Percentiles rank a stretch among this genome's conserved stretches.
Conservation (phyloP, 2,113 vertebrate species). For the Spilogale gracilis region DNA sequence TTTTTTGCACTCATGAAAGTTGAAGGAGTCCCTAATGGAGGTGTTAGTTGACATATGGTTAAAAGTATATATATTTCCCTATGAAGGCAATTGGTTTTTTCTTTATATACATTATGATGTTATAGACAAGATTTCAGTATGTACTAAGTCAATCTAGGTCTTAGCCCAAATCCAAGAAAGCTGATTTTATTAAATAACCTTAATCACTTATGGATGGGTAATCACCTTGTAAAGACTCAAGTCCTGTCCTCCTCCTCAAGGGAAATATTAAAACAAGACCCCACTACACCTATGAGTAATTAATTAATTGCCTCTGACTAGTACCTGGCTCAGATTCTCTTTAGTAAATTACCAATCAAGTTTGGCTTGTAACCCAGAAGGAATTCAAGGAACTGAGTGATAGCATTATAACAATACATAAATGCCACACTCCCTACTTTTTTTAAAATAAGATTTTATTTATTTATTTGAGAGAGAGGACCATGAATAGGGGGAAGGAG, state of each 20-base stretch:
- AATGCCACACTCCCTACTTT: neutral
- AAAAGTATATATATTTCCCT: neutral
- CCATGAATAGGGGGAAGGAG: no score
- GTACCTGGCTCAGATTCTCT: neutral
- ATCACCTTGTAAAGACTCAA: neutral
- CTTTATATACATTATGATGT: neutral
- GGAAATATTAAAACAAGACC: neutral
- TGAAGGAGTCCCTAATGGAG: neutral
- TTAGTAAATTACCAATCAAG: neutral
- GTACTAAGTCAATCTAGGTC: neutral
- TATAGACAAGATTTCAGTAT: neutral
- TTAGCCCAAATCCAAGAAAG: neutral
- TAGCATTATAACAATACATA: neutral
- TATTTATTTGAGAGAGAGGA: no score
- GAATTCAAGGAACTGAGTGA: neutral
- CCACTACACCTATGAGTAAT: neutral
- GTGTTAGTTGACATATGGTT: neutral
- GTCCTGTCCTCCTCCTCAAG: neutral
- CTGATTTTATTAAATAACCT: neutral
- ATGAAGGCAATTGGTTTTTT: neutral
- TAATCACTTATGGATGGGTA: neutral
- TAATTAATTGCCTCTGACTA: neutral
- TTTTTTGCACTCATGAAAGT: neutral
- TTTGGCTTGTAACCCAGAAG: neutral
- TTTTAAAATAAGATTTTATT: no score